These are phyloP conservation scores for Electrophaes corylata DNA, from an alignment of 2,888 invertebrate species.

Conservation along the genomic window DNA sequence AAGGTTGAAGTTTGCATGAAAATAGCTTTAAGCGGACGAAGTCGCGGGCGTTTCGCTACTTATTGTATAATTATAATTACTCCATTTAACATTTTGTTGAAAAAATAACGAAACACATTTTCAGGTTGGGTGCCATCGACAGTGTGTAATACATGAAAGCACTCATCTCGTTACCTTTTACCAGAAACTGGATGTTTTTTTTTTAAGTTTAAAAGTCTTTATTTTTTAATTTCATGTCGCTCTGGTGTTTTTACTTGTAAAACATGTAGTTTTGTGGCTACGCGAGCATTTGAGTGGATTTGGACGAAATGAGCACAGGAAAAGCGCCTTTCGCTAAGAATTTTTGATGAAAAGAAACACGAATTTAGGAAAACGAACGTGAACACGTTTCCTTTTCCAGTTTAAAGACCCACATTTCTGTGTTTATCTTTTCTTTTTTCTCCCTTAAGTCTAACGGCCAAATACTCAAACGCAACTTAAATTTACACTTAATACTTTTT, in stretches of 20 bases:
- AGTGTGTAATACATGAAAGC: background rate
- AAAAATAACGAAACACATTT: background rate
- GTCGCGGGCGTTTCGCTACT: no score
- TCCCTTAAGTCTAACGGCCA: no score
- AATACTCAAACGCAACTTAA: no score
- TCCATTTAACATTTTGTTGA: no score
- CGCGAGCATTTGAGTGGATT: constrained; percentile 22
- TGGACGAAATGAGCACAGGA: constrained; percentile 38
- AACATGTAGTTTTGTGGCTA: background rate
- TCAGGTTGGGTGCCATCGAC: background rate
- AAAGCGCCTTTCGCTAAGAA: constrained; percentile 16
- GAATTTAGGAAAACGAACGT: constrained; percentile 6
- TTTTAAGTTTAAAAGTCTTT: no score
- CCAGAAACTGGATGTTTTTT: no score
- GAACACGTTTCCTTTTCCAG: constrained; percentile 1
- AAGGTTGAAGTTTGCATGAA: no score
- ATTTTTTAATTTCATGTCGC: background rate
- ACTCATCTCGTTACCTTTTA: background rate
- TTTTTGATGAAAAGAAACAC: constrained; percentile 17
- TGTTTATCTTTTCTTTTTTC: background rate
- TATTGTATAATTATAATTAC: no score
- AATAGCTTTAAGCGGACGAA: no score
- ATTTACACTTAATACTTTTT: no score
- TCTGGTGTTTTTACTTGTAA: background rate
- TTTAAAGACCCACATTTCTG: background rate